These are phyloP conservation scores for Anarrhichthys ocellatus DNA, from an alignment of 2,113 vertebrate species.

Conservation along the genomic window DNA sequence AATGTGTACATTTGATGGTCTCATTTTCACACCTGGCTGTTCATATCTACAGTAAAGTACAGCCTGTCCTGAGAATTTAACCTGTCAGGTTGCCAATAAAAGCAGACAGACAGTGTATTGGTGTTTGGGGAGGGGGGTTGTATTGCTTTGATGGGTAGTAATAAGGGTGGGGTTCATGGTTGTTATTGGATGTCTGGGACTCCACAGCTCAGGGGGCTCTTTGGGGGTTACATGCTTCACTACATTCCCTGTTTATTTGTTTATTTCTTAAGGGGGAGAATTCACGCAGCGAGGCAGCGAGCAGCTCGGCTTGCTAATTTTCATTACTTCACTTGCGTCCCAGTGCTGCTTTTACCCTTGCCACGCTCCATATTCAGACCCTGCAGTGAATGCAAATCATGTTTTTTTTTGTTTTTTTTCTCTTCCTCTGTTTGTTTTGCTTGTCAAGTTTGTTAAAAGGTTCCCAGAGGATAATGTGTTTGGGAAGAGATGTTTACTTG, in stretches of 20 bases:
- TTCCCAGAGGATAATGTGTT: slow-evolving; percentile 25
- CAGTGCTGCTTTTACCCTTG: slow-evolving; percentile 21
- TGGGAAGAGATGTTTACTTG: slow-evolving; percentile 28
- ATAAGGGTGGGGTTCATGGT: slow-evolving; percentile 47
- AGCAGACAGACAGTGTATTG: neutral
- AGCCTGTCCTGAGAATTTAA: slow-evolving; percentile 13
- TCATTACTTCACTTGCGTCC: slow-evolving; percentile 33
- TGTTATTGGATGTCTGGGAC: slow-evolving; percentile 49
- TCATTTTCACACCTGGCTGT: slow-evolving; percentile 35
- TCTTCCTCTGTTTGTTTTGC: slow-evolving; percentile 38
- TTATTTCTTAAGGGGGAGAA: slow-evolving; percentile 35
- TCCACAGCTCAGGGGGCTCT: slow-evolving; percentile 36
- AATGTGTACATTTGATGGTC: slow-evolving; percentile 19
- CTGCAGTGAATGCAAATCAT: slow-evolving; percentile 28
- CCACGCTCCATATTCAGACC: slow-evolving; percentile 17
- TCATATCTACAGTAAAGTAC: slow-evolving; percentile 18
- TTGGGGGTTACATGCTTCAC: slow-evolving; percentile 24
- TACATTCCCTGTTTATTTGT: slow-evolving; percentile 48
- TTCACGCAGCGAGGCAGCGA: slow-evolving; percentile 24
- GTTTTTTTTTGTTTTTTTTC: neutral
- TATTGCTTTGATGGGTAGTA: slow-evolving; percentile 46
- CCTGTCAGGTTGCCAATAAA: slow-evolving; percentile 43
- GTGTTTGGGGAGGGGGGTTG: slow-evolving; percentile 25
- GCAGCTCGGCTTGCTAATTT: slow-evolving; percentile 40
- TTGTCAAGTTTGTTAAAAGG: slow-evolving; percentile 40